Evolutionary conservation across 1,140 invertebrate genomes (phyloP), one percentile per base, ranked within the genome.

Genomic region (Venustaconcha ellipsiformis): DNA sequence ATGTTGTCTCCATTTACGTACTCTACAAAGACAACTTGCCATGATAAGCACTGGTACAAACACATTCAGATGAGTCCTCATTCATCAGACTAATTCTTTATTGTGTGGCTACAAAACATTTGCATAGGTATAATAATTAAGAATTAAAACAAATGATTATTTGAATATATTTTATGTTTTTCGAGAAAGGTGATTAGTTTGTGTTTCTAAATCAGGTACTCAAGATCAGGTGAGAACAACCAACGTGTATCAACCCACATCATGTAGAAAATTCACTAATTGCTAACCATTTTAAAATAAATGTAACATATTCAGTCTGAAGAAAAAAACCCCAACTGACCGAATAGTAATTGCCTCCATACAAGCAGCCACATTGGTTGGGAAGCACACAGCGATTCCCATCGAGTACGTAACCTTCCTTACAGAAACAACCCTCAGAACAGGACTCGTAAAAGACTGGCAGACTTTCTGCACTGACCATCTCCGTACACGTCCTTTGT

Each of bases 361-460:
- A 67, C 12, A 65, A n/a, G 59, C 81, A 82, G 12, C 81, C 81
- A 66, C 81, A 82, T 23, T 82, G 69, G 18, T 58, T n/a, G n/a
- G 65, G 56, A 1, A 48, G 26, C 1, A 82, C 69, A 69, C 81
- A 82, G 14, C 70, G 62, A 18, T 72, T 55, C 0, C 56, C 69
- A n/a, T 80, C 76, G 30, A 76, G 17, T 15, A 78, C 30, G 48
- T 64, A 78, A 6, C 81, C 81, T 8, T 73, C 70, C 12, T 60
- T 65, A 74, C 81, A 82, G 58, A 80, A 78, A 59, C 81, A 82
- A 11, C 79, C 78, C 48, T 82, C 78, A 0, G 48, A 18, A 30
- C 80, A 81, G 37, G 37, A 48, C 8, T 48, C 37, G 11, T 48
- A 48, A 11, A 48, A 48, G 15, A 14, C 18, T 14, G 17, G 26